Evolutionary conservation across 2,888 invertebrate species (phyloP).

Genomic region (Lepidocyrtoides sp.): DNA sequence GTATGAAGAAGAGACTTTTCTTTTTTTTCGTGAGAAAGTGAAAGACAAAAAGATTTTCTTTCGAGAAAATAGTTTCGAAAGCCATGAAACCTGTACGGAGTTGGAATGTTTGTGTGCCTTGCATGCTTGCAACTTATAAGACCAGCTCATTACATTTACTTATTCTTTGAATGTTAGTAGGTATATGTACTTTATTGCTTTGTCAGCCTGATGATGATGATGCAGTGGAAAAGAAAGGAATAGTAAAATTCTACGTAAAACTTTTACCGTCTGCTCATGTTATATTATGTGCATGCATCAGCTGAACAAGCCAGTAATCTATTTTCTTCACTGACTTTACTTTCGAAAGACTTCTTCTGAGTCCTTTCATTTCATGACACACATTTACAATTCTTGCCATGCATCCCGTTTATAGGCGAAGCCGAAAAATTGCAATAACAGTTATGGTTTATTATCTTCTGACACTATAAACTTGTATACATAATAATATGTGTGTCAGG

Average conservation of each 20-base stretch:
- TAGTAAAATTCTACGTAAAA: conserved; percentile 1
- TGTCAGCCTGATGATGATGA: background rate
- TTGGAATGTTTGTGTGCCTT: conserved; percentile 26
- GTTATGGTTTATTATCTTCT: conserved; percentile 36
- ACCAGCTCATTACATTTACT: background rate
- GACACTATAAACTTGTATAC: conserved; percentile 13
- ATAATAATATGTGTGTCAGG: conserved; percentile 40
- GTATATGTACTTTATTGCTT: background rate
- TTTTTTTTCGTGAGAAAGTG: conserved; percentile 37
- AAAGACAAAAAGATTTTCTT: conserved; percentile 46
- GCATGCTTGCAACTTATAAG: background rate
- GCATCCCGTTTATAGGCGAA: conserved; percentile 41
- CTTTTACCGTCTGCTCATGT: conserved; percentile 2
- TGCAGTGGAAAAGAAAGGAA: background rate
- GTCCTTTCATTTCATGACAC: conserved; percentile 49
- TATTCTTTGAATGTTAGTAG: background rate
- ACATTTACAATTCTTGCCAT: conserved; percentile 51
- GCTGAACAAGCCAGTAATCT: conserved; percentile 53
- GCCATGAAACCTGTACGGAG: conserved; percentile 22
- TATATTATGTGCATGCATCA: conserved; percentile 47
- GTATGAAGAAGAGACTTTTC: background rate
- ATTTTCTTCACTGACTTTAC: conserved; percentile 52
- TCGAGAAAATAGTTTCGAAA: conserved; percentile 22
- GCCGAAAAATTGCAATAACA: conserved; percentile 38
- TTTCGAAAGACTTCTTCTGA: conserved; percentile 30